Percentiles rank a stretch among this genome's conserved stretches.
phyloP scores from a whole-genome alignment of 2,888 invertebrate species.

The Cantharis rufa region DNA sequence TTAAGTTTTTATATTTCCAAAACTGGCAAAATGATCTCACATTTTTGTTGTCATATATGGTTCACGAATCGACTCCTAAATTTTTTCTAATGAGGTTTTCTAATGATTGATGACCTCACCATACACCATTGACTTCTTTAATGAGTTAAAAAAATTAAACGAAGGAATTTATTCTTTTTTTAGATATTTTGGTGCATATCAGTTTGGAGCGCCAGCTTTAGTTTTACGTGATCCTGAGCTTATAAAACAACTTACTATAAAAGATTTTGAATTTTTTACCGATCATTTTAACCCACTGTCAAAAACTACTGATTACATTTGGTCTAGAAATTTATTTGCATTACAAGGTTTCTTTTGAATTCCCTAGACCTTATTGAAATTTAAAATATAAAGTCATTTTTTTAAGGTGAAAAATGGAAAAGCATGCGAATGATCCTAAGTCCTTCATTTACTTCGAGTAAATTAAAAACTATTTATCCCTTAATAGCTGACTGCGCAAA shows the following conservation, averaged over 20 bases:
- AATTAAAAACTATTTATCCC: constrained; percentile 56
- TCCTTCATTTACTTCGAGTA: constrained; percentile 57
- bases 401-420: constrained; percentile 38
- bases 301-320: neutral
- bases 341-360: neutral
- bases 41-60: too few species aligned
- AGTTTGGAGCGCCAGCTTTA: constrained; percentile 53
- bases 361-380: neutral
- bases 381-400: neutral
- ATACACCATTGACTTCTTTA: too few species aligned
- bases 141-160: neutral
- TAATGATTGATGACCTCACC: too few species aligned
- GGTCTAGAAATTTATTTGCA: neutral
- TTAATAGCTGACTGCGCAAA: constrained; percentile 50
- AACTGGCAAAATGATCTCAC: too few species aligned
- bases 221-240: constrained; percentile 62
- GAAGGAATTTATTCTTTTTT: neutral
- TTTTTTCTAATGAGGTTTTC: too few species aligned
- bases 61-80: too few species aligned
- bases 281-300: neutral
- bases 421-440: constrained; percentile 56
- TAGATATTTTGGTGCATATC: constrained; percentile 51
- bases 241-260: constrained; percentile 60
- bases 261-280: constrained; percentile 60
- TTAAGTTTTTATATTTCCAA: too few species aligned